Evolutionary conservation across 2,797 vertebrate genomes (phyloP).

Genomic region (Microchirus variegatus): DNA sequence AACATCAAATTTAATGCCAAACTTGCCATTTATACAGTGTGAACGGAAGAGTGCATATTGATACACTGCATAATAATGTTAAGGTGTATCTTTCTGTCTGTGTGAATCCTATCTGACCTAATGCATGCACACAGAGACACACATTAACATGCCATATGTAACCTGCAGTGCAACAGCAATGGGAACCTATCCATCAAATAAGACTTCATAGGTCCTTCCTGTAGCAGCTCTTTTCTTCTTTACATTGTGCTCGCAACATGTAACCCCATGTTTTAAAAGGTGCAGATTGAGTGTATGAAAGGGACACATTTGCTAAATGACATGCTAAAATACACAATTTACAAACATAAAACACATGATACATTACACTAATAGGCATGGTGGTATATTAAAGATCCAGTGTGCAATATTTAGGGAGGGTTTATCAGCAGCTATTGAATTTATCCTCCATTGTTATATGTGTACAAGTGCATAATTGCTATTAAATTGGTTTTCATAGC

Average conservation of each 20-base stretch:
- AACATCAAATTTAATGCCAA: conserved; percentile 40
- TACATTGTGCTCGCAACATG: conserved; percentile 15
- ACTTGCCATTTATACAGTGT: conserved; percentile 14
- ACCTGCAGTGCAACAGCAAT: conserved; percentile 66
- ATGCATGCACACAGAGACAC: conserved; percentile 11
- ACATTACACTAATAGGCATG: neutral
- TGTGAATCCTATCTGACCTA: conserved; percentile 9
- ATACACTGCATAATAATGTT: neutral
- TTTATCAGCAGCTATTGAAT: too few relatives aligned
- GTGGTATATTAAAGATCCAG: neutral
- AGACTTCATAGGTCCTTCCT: conserved; percentile 58
- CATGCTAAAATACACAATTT: neutral
- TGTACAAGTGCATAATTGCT: too few relatives aligned
- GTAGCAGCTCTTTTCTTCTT: conserved; percentile 27
- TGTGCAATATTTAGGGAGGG: too few relatives aligned
- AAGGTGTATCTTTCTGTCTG: neutral
- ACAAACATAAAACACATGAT: too few relatives aligned
- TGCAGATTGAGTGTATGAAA: conserved; percentile 4
- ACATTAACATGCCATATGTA: conserved; percentile 42
- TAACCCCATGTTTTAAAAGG: conserved; percentile 20
- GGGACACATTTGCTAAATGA: neutral
- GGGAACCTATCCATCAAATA: conserved; percentile 79
- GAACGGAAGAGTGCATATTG: conserved; percentile 25
- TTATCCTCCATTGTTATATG: too few relatives aligned
- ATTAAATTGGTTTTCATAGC: too few relatives aligned